Conservation (phyloP, 2,888 invertebrate genomes). For the Limnephilus auricula region DNA sequence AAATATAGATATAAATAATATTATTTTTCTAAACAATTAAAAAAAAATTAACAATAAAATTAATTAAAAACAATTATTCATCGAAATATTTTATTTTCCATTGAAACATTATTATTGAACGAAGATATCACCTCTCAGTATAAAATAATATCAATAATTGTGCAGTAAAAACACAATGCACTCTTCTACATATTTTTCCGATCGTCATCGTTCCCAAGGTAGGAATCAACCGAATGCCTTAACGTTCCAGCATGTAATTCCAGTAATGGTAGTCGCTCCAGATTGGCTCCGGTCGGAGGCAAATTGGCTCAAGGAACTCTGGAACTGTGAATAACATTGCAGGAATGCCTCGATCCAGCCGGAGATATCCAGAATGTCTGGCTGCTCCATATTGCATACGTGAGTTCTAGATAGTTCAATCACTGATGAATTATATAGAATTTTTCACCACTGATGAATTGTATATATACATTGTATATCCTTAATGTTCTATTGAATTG, state of each 20-base stretch:
- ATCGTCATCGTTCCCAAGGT: not conserved
- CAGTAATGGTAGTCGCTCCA: not conserved
- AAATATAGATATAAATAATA: too few species aligned
- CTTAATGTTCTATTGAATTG: not conserved
- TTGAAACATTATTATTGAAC: not conserved
- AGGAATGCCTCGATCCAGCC: not conserved
- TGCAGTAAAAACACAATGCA: not conserved
- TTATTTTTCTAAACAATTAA: too few species aligned
- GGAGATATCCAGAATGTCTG: not conserved
- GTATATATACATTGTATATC: too few species aligned
- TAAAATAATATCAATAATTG: not conserved
- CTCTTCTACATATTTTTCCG: not conserved
- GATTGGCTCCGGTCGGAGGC: constrained; percentile 1
- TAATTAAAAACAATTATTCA: too few species aligned
- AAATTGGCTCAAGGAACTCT: constrained; percentile 28
- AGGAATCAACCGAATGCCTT: not conserved
- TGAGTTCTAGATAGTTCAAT: not conserved
- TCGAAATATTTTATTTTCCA: too few species aligned
- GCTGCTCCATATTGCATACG: not conserved
- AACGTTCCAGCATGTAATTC: not conserved
- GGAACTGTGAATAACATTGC: not conserved
- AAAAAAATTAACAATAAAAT: too few species aligned
- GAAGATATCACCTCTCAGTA: not conserved
- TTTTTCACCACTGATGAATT: too few species aligned
- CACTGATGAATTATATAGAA: not conserved